Conservation (phyloP, 2,797 vertebrate genomes). For the Premnoplex brunnescens region DNA sequence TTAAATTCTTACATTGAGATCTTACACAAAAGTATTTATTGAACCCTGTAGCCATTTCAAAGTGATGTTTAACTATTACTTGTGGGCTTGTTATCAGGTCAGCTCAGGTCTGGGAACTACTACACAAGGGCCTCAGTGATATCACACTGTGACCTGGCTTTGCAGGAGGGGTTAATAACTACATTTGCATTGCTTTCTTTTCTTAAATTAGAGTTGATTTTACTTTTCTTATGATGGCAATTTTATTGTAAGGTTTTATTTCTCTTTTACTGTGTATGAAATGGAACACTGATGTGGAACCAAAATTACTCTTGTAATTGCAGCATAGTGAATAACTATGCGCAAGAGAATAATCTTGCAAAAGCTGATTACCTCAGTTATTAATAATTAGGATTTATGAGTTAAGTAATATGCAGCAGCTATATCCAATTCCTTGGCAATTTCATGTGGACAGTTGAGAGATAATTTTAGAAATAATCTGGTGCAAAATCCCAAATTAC, state of each 20-base stretch:
- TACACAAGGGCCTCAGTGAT: neutral
- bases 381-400: constrained; percentile 43
- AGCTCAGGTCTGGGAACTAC: neutral
- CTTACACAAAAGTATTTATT: neutral
- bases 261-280: neutral
- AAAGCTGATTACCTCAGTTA: constrained; percentile 11
- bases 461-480: neutral
- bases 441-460: neutral
- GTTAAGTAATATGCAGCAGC: neutral
- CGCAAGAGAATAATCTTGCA: neutral
- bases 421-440: neutral
- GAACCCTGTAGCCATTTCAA: neutral
- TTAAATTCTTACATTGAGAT: neutral
- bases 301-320: neutral
- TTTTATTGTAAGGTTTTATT: neutral
- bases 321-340: neutral
- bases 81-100: neutral
- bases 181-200: neutral
- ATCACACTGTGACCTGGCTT: neutral
- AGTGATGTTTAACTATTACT: neutral
- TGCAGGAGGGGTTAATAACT: neutral
- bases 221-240: neutral
- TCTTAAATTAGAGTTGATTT: neutral
- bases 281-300: neutral
- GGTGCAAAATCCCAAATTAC: neutral